Percentiles rank a stretch among this genome's conserved stretches.
These are phyloP conservation scores for Phenganax subtilis DNA, from an alignment of 92 coral and sea anemone genomes.

Conservation along the genomic window DNA sequence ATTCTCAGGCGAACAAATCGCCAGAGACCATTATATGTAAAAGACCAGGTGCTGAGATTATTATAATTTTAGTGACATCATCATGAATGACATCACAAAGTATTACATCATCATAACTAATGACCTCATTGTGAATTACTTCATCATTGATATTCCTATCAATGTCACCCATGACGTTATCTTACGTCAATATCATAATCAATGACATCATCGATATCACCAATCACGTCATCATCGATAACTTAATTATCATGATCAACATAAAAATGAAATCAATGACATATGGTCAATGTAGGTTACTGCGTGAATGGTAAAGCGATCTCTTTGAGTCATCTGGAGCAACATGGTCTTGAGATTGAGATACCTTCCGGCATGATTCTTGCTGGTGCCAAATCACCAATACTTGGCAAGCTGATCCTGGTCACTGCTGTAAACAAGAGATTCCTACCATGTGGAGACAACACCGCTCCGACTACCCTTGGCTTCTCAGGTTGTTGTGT, in stretches of 20 bases:
- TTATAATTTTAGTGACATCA: background rate
- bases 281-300: conserved; percentile 49
- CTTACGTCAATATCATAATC: background rate
- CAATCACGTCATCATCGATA: background rate
- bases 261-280: background rate
- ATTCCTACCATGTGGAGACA: conserved; percentile 77
- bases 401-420: conserved; percentile 76
- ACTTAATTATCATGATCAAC: background rate
- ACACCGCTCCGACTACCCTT: conserved; percentile 73
- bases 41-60: conserved; percentile 5
- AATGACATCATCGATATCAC: background rate
- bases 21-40: background rate
- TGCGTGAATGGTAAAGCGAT: conserved; percentile 89
- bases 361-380: conserved; percentile 71
- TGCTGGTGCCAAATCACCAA: conserved; percentile 94
- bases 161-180: background rate
- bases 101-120: background rate
- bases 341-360: conserved; percentile 54
- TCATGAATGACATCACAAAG: background rate
- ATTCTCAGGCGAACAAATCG: conserved; percentile 4
- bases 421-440: conserved; percentile 96
- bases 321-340: conserved; percentile 57
- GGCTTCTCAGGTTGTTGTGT: conserved; percentile 94
- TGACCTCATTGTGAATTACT: background rate
- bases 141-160: too few relatives aligned